These are phyloP conservation scores for Heterohyrax brucei DNA, from an alignment of 2,797 vertebrate species.

Conservation along the genomic window DNA sequence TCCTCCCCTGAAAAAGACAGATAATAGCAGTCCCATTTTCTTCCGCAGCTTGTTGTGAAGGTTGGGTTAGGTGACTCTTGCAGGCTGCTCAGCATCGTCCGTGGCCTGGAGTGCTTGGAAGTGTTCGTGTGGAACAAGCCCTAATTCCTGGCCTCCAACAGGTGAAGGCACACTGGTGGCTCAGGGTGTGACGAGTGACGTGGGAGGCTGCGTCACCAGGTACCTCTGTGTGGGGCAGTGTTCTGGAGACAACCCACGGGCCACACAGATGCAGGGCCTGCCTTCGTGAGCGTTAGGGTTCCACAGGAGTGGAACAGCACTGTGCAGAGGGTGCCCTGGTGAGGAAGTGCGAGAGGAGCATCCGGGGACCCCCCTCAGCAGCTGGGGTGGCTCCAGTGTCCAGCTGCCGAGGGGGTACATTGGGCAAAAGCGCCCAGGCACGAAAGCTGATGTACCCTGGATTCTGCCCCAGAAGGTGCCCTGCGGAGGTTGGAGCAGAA, in stretches of 20 bases:
- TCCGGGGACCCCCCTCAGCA: background rate
- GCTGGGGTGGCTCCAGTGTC: background rate
- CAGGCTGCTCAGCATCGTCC: background rate
- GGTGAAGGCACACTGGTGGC: background rate
- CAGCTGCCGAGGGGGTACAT: background rate
- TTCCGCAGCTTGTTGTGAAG: background rate
- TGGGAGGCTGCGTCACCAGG: background rate
- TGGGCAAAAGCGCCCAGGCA: background rate
- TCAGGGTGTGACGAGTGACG: accelerated
- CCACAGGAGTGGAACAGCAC: background rate
- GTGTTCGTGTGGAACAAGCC: background rate
- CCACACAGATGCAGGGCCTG: background rate
- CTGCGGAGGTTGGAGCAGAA: background rate
- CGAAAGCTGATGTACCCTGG: background rate
- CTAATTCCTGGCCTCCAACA: background rate
- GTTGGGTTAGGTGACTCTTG: background rate
- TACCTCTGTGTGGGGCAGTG: background rate
- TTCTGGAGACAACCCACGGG: background rate
- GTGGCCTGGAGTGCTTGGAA: background rate
- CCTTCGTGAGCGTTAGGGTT: background rate
- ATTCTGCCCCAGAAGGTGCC: background rate
- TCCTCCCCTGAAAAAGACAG: background rate
- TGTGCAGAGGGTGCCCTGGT: background rate
- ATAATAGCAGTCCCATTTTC: background rate
- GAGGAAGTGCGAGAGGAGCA: accelerated